These are phyloP conservation scores for Tachysurus fulvidraco DNA, from an alignment of 2,113 vertebrate species.

Conservation along the genomic window DNA sequence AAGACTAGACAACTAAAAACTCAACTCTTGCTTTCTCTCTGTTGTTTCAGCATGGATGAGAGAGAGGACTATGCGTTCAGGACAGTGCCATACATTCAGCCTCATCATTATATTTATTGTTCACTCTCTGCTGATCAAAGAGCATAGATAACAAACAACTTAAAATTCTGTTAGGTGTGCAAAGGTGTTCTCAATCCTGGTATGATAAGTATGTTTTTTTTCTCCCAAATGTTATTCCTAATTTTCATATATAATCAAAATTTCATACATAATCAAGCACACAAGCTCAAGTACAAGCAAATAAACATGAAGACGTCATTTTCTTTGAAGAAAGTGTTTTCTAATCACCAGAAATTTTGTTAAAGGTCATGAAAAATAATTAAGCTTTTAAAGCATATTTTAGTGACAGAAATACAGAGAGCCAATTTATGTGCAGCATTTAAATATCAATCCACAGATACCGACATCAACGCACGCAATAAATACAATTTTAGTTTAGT, in stretches of 20 bases:
- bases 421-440: conserved; percentile 22
- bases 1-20: too few species aligned
- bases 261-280: conserved; percentile 7
- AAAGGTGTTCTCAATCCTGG: neutral
- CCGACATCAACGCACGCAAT: neutral
- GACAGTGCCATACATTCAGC: conserved; percentile 16
- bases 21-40: neutral
- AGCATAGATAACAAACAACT: conserved; percentile 12
- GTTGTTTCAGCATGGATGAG: conserved; percentile 9
- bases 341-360: conserved; percentile 38
- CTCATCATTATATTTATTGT: conserved; percentile 4
- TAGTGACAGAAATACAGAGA: neutral
- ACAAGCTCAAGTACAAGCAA: neutral
- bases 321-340: conserved; percentile 10
- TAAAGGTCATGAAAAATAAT: conserved; percentile 49
- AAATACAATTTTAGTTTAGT: too few species aligned
- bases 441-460: conserved; percentile 4
- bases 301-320: neutral
- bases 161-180: neutral
- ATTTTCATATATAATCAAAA: neutral
- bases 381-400: conserved; percentile 31
- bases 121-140: conserved; percentile 1
- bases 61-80: conserved; percentile 25
- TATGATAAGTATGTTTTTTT: neutral
- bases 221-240: neutral